Evolutionary conservation across 2,797 vertebrate genomes (phyloP), one percentile per base, ranked within the genome.

Genomic region (Danio albolineatus): DNA sequence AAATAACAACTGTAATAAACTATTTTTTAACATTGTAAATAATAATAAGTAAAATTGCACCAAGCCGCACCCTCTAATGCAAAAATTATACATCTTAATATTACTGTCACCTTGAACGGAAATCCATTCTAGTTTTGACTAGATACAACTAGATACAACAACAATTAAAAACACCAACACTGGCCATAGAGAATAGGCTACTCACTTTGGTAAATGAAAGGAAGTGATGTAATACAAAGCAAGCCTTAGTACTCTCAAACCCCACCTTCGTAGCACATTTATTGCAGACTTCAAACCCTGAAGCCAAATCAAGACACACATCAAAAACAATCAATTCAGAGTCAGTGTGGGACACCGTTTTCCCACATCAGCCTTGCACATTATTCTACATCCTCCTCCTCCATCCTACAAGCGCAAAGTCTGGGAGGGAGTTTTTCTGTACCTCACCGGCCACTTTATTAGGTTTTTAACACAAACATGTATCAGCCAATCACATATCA

Each of bases 141-240:
- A n/a, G n/a, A n/a, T n/a, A n/a, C n/a, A n/a, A n/a, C n/a, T n/a
- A n/a, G n/a, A n/a, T n/a, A n/a, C n/a, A 36, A 16, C 19, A 66
- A 44, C 46, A 7, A 67, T 36, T 46, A 56, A 54, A 39, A 4
- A 19, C 7, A 0, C 0, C 19, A 4, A 41, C 10, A 16, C 43
- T 0, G 2, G 39, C 56, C 53, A 70, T 4, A 41, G 17, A 73
- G 54, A n/a, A n/a, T n/a, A n/a, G 13, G n/a, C 39, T 10, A 56
- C 13, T 28, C 17, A 16, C 17, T 17, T 4, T 36, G 19, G 54
- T 19, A 66, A 44, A 56, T 5, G 12, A 77, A 54, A 67, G 39
- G 39, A 76, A 46, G 51, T 76, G 51, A 56, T 76, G 74, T 66
- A 57, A 44, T 36, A 46, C 51, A 76, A 39, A 77, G 53, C 14